Base-by-base conservation (phyloP, 2,797 vertebrate genomes). In the Molossus alvarezi region DNA sequence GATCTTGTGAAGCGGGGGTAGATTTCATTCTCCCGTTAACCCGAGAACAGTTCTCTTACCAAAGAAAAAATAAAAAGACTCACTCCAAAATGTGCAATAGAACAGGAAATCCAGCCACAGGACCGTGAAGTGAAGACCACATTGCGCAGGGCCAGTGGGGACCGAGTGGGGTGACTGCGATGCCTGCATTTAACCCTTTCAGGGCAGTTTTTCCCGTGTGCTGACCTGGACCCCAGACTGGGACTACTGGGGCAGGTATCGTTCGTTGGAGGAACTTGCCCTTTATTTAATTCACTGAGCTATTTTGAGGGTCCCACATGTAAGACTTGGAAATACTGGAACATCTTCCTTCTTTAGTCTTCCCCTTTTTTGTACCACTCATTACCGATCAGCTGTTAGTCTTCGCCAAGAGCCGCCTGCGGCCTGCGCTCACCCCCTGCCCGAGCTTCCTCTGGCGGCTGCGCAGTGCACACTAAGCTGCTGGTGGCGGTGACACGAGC, bases 281-380 rank as follows among this genome's bases (percentile, higher is more conserved):
- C 23, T 87, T 92, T 69, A 65, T 55, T 57, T 85, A 65, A 82
- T 69, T 83, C 65, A 58, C 27, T 53, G 75, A 37, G 4, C 58
- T 71, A 37, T 88, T 91, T 76, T 62, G 41, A 90, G 21, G 58
- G 27, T 77, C 57, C 29, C 27, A 33, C 1, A 10, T 64, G 3
- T 62, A 95, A 95, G 57, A 55, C 64, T 58, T 48, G 85, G 37
- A 90, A 94, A 72, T 69, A 51, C 17, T 62, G 62, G 41, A 64
- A 82, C 5, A 12, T 69, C 77, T 91, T 81, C 18, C 41, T 90
- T 82, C 67, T 75, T 65, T 25, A 45, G 9, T 83, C 48, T 79
- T 94, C 62, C 37, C 37, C 3, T 41, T 71, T 89, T 17, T 73
- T 25, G 0, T 45, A 9, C 12, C 14, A 6, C 71, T 65, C 45